Base-by-base conservation (phyloP, 1,140 invertebrate genomes). In the Drosophila pandora region DNA sequence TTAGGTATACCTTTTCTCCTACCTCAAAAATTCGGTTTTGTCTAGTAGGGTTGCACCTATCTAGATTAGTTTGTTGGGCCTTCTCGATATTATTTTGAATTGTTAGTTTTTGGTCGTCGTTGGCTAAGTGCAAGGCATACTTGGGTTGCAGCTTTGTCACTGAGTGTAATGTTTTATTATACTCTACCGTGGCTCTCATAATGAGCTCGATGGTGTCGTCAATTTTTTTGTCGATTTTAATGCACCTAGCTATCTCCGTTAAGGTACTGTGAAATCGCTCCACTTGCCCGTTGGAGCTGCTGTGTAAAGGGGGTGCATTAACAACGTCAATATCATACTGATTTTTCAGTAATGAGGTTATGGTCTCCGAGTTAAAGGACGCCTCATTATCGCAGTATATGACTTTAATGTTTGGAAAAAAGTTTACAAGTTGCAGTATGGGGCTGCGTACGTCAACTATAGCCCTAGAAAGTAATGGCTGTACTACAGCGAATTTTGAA, bases 341-440 rank as follows among this genome's bases (percentile, higher is more conserved):
- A 8, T 67, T 62, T 39, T 48, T 34, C 23, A 67, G 28, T 8
- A 60, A 10, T 9, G 57, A 60, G 5, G 9, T 57, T 9, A 67
- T 50, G 3, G 70, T 67, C n/a, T 67, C 49, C 7, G 58, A 74
- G 30, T 74, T 74, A 2, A 74, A 49, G 0, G 71, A 28, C 4
- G 57, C 12, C 45, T 75, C 65, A 39, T 75, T 69, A 52, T 64
- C 55, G 12, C 65, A 63, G 47, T 58, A 59, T 32, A 68, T 58
- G 9, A 49, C 68, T 25, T 63, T 77, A 4, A 55, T 50, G 10
- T 43, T 9, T 7, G 43, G 32, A 21, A 64, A 73, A 39, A 64
- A 50, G 13, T 69, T 78, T 4, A 64, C 21, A 39, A 77, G 34
- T 28, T 57, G 52, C 4, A 60, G 9, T 9, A 77, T 9, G 1